Evolutionary conservation across 1,140 invertebrate genomes (phyloP), one percentile per base, ranked within the genome.

Genomic region (Caligus rogercresseyi): DNA sequence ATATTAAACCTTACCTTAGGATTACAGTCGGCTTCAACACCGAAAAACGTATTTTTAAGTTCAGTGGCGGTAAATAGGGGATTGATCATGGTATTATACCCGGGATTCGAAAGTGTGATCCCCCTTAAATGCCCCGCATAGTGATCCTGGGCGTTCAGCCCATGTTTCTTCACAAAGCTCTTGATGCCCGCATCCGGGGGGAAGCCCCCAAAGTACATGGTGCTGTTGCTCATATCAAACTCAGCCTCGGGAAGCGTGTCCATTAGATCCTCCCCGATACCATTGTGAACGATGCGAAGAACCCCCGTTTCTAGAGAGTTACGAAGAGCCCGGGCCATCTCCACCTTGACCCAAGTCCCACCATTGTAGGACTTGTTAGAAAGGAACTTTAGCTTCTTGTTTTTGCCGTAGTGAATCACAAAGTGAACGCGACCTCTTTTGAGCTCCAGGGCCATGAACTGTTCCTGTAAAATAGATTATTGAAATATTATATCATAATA

Each of bases 361-460:
- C 79, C 84, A 69, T 92, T 93, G 70, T 88, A 86, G 64, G 80
- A 81, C 15, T 81, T 78, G 0, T 78, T 78, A 0, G 83, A 85
- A 18, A 77, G 77, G 65, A 88, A 81, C 67, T 81, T 78, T 61
- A 85, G 73, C 62, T 72, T 77, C 3, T 78, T 76, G 63, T 81
- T 78, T 16, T 76, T 78, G 75, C 66, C 78, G 68, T 87, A 87
- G 54, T 81, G 78, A 21, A 89, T 81, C 61, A 81, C 75, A 68
- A 89, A 83, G 19, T 86, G 77, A 15, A 94, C 78, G 64, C 79
- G 78, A 15, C 88, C 89, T 53, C 83, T 79, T 51, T 80, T 76
- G 54, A 94, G 70, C 65, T 80, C 81, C 43, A 94, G 75, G 59
- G 84, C 84, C 52, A 90, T 78, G 66, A 83, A 84, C 65, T 85